Evolutionary conservation across 2,888 invertebrate species (phyloP), one percentile per base, ranked within the genome.

Genomic region (Metallyticus violacea): DNA sequence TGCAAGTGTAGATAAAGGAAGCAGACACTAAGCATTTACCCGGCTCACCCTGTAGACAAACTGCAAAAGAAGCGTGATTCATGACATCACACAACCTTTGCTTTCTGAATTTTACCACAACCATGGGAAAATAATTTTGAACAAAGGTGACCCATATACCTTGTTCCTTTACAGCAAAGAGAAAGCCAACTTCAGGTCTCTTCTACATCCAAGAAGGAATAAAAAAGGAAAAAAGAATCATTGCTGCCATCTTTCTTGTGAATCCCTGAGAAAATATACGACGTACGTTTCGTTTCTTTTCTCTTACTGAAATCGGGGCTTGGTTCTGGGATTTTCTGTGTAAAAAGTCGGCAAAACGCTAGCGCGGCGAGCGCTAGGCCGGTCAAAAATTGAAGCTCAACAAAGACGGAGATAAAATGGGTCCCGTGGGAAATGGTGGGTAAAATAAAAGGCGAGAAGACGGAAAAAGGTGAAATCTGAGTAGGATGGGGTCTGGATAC

Each of bases 311-410:
- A 85, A 85, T 85, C 85, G 79, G 85, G 40, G 85, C 78, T 85
- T 62, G 29, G 79, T 30, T 26, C 79, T 62, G 62, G 85, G 27
- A 82, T 82, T 82, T 62, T 82, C 82, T 26, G 76, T 76, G 26
- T 82, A 82, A 62, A 62, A 26, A 82, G 82, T 76, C 82, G 76
- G 82, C 82, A 82, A 85, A 85, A 29, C 85, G 79, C 27, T 79
- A 62, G 62, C 79, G 77, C 78, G 77, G 83, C 76, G 62, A 83
- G 77, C 81, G 81, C 81, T 78, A 77, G 25, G 86, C 76, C 86
- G 86, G 86, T 86, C 86, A 86, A 86, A 86, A 86, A 86, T 86
- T 86, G 86, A 86, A 86, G 82, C 85, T 86, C 85, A 85, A 86
- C 86, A 86, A 85, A 86, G 86, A 84, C 85, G 86, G 40, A 85